These are phyloP conservation scores for Rotaria sp. DNA, from an alignment of 2,888 invertebrate species.

Conservation along the genomic window DNA sequence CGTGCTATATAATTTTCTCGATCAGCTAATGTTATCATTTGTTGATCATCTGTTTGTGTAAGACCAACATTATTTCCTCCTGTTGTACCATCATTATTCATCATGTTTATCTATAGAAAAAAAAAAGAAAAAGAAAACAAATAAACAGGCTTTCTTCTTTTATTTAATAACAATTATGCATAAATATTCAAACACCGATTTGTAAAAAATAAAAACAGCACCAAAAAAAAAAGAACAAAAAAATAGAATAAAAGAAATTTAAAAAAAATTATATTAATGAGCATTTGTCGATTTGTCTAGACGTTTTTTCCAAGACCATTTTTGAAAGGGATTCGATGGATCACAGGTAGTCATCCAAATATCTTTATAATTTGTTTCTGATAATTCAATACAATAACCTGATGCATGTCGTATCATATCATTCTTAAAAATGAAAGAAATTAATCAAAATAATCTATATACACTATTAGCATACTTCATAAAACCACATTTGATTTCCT, in stretches of 20 bases:
- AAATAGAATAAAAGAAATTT: neutral
- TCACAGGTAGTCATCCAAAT: conserved; percentile 35
- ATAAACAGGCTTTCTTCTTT: neutral
- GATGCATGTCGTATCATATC: conserved; percentile 34
- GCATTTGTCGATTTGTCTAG: neutral
- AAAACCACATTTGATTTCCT: conserved; percentile 25
- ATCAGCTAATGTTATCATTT: conserved; percentile 3
- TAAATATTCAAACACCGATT: neutral
- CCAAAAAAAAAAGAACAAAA: neutral
- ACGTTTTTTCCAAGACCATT: conserved; percentile 40
- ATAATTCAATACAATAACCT: conserved; percentile 36
- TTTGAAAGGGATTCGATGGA: conserved; percentile 19
- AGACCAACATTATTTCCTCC: neutral
- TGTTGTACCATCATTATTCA: neutral
- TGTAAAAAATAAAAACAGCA: neutral
- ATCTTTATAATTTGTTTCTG: neutral
- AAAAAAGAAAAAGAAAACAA: neutral
- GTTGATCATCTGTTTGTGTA: neutral
- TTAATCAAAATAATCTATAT: neutral
- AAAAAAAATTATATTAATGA: neutral
- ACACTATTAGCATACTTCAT: neutral
- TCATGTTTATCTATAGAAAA: conserved; percentile 1
- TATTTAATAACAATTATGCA: neutral
- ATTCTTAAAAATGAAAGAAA: conserved; percentile 23
- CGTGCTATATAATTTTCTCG: conserved; percentile 8